A percentile compares a stretch with the other conserved stretches of the same genome.
Evolutionary conservation across 2,888 invertebrate genomes (phyloP).

Genomic region (Tanypteryx hageni): DNA sequence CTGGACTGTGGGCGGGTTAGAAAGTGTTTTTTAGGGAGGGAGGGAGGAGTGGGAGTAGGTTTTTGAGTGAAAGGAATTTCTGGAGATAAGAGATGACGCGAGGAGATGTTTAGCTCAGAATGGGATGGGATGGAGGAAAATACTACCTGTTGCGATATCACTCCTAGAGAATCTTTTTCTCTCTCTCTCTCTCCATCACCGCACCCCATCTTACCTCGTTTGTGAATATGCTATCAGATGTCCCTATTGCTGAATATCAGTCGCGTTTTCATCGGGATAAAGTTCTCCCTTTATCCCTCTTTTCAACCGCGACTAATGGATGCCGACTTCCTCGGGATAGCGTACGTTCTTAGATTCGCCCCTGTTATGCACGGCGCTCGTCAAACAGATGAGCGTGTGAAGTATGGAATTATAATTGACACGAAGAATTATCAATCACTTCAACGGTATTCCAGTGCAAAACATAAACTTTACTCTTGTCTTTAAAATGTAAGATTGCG

Average conservation of each 20-base stretch:
- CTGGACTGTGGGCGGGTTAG: not conserved
- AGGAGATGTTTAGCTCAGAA: not conserved
- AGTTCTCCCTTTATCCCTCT: not conserved
- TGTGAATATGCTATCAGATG: constrained; percentile 12
- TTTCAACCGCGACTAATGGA: too few relatives aligned
- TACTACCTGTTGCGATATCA: constrained; percentile 11
- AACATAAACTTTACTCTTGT: too few relatives aligned
- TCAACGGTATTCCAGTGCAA: too few relatives aligned
- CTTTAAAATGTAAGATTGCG: too few relatives aligned
- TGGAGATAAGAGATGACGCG: not conserved
- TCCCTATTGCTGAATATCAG: not conserved
- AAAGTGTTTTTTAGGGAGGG: not conserved
- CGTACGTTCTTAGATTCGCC: too few relatives aligned
- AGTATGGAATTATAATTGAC: too few relatives aligned
- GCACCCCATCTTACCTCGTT: not conserved
- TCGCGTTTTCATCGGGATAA: not conserved
- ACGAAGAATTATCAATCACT: too few relatives aligned
- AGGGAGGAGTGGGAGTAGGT: not conserved
- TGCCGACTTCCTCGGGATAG: too few relatives aligned
- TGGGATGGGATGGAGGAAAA: not conserved
- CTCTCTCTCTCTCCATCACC: not conserved
- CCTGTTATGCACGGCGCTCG: too few relatives aligned
- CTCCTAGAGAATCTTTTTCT: not conserved
- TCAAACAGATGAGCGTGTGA: too few relatives aligned
- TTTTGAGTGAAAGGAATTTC: constrained; percentile 23